Conservation (phyloP, 2,888 invertebrate genomes). For the Caenorhabditis sinica region DNA sequence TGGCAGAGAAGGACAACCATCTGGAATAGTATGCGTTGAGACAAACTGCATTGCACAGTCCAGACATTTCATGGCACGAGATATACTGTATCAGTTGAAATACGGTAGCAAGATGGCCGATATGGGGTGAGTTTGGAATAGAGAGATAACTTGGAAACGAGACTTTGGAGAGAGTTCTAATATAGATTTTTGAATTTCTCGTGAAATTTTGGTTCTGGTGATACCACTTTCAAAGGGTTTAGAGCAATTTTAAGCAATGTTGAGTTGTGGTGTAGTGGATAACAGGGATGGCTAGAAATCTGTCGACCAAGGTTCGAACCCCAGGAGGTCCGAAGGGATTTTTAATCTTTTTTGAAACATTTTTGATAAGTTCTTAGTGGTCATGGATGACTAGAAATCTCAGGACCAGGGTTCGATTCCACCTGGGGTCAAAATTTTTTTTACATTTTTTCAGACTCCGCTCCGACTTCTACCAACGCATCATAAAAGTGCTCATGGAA, state of each 20-base stretch:
- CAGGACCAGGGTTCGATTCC: too few species aligned
- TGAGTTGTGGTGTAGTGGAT: conserved; percentile 11
- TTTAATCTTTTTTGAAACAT: not conserved
- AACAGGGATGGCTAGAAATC: not conserved
- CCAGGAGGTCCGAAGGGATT: not conserved
- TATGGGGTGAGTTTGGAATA: conserved; percentile 67
- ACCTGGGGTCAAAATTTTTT: too few species aligned
- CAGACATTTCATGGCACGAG: conserved; percentile 68
- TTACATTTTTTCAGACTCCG: conserved; percentile 62
- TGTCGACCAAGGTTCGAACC: conserved; percentile 13
- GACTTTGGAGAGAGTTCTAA: not conserved
- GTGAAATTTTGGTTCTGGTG: too few species aligned
- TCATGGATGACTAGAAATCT: too few species aligned
- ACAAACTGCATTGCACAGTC: conserved; percentile 68
- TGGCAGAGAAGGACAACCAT: conserved; percentile 53
- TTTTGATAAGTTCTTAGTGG: not conserved
- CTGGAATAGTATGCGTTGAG: conserved; percentile 65
- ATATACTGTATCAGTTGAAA: conserved; percentile 70
- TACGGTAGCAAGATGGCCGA: conserved; percentile 73
- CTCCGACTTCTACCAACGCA: conserved; percentile 76
- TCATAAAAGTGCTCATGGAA: conserved; percentile 78
- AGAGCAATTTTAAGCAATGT: too few species aligned
- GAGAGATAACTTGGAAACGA: not conserved
- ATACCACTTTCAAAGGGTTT: too few species aligned
- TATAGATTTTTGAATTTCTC: not conserved